Evolutionary conservation across 2,797 vertebrate species (phyloP), one percentile per base, ranked within the genome.

Genomic region (Sebastes taczanowskii): DNA sequence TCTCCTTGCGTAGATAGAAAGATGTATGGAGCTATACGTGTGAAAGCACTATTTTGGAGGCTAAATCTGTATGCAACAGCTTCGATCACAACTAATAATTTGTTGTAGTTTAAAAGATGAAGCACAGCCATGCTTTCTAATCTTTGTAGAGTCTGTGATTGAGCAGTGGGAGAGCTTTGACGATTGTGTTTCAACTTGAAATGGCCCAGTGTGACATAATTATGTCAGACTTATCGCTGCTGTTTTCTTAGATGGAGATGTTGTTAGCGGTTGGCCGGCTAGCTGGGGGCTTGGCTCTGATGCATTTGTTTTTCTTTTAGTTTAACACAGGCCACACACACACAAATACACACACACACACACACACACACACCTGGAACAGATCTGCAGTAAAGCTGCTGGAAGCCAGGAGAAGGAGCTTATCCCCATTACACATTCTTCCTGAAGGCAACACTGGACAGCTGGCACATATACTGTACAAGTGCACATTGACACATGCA

Each of bases 341-440:
- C 42, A 25, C 49, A 65, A 42, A 61, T 58, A 56, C 78, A 69
- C 42, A n/a, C 64, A 1, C 52, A 18, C 38, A 70, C 74, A 83
- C 67, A 87, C 82, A 88, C 87, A 27, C 68, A 87, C 82, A 88
- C 86, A 91, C 90, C 90, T 92, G 92, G 91, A 94, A 86, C 74
- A 90, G 87, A 91, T 89, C 90, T 90, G 71, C 69, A 73, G 75
- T 75, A 86, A 91, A 89, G 86, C 88, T 1, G 83, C 86, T 88
- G 55, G 69, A 90, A 91, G 88, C 89, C 88, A 91, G 81, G 83
- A 86, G 88, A 88, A 89, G 71, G 74, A 87, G 90, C 91, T 95
- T 93, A 91, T 92, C 91, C 91, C 83, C 69, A 86, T 89, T 93
- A 91, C 89, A 91, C 86, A 91, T 88, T 92, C 77, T 88, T 94